Conservation (phyloP, 2,113 vertebrate species). For the Ophiodon elongatus region DNA sequence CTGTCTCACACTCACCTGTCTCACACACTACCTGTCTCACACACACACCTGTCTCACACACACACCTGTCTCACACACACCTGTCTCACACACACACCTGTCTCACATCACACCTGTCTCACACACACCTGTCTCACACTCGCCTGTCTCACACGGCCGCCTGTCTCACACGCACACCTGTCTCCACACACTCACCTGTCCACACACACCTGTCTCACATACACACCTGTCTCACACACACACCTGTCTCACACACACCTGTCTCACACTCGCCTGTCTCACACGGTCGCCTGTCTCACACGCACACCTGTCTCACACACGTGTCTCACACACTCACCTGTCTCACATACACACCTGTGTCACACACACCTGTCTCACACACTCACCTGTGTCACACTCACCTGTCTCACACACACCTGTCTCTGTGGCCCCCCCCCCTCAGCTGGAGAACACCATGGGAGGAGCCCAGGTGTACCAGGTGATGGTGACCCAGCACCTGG, state of each 20-base stretch:
- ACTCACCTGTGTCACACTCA: not conserved
- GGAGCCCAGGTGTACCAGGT: slow-evolving; percentile 88
- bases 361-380: too few relatives aligned
- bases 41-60: too few relatives aligned
- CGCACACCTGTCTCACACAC: too few relatives aligned
- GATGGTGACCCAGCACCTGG: slow-evolving; percentile 86
- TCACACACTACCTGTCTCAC: not conserved
- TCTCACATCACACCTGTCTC: not conserved
- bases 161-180: not conserved
- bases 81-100: not conserved
- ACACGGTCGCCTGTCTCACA: not conserved
- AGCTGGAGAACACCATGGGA: slow-evolving; percentile 93
- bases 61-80: too few relatives aligned
- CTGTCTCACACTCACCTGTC: too few relatives aligned
- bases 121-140: not conserved
- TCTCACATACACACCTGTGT: too few relatives aligned
- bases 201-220: not conserved
- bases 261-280: not conserved
- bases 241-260: too few relatives aligned
- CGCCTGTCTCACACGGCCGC: not conserved
- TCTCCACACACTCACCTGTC: too few relatives aligned
- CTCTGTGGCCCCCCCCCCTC: too few relatives aligned
- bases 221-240: too few relatives aligned
- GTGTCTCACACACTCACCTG: not conserved
- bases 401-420: not conserved